Percentiles rank a stretch among this genome's conserved stretches.
phyloP scores from a whole-genome alignment of 2,113 vertebrate genomes.

The Clupea harengus region DNA sequence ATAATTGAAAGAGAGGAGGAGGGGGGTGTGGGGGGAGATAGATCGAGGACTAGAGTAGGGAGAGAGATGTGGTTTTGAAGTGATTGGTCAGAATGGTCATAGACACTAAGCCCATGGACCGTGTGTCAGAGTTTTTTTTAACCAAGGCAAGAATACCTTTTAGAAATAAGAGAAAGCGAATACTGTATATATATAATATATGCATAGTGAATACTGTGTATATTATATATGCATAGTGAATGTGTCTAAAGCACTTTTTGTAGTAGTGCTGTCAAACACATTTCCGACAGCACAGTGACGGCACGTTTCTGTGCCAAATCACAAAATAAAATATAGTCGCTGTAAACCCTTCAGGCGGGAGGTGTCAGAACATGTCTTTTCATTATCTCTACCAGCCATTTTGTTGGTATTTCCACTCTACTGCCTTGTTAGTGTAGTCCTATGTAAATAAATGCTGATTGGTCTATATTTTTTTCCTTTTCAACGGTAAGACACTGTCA shows the following conservation, averaged over 20 bases:
- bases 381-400: neutral
- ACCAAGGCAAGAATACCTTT: neutral
- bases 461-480: neutral
- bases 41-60: slow-evolving; percentile 22
- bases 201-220: neutral
- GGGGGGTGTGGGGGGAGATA: slow-evolving; percentile 15
- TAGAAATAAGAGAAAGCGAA: neutral
- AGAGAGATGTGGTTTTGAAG: slow-evolving; percentile 8
- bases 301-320: neutral
- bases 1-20: slow-evolving; percentile 16
- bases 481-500: neutral
- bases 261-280: neutral
- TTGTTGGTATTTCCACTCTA: neutral
- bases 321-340: neutral
- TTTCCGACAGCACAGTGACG: neutral
- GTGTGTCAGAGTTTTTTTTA: neutral
- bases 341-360: neutral
- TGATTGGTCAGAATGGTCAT: neutral
- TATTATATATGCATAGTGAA: neutral
- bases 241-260: neutral
- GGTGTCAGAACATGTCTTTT: neutral
- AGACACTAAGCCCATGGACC: neutral
- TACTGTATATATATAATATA: neutral
- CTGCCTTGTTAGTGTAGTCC: neutral
- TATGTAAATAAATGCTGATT: neutral